Evolutionary conservation across 2,797 vertebrate species (phyloP), one percentile per base, ranked within the genome.

Genomic region (Mormyrops boulengeri): DNA sequence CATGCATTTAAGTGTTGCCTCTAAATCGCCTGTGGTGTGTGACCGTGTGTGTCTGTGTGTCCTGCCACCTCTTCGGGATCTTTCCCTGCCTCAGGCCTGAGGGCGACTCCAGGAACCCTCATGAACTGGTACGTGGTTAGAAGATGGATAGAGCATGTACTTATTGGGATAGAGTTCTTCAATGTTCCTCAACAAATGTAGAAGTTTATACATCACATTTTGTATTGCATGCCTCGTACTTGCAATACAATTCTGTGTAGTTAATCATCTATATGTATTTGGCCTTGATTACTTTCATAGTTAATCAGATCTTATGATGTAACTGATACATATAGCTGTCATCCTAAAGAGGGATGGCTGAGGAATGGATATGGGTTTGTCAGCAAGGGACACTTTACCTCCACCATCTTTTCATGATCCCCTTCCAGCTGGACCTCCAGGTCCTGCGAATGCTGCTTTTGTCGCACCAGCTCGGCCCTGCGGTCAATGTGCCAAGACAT

Each of bases 381-480:
- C 34, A 66, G 1, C 88, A 34, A 77, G 50, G 19, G 84, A 17
- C n/a, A 57, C 88, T 92, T 89, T 94, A 98, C 98, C 98, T 99
- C 97, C 9, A 92, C 90, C 52, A 95, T 92, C 90, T 96, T 96
- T 89, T 95, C 94, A 77, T 96, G 97, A 91, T 96, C 95, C 1
- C 91, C 93, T 95, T 98, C 96, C 92, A 99, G 94, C 93, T 97
- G 97, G 90, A 96, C 94, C 93, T 97, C 93, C 34, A 99, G 95
- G 82, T 97, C 96, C 89, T 97, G 97, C 88, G 94, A 95, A 3
- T 94, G 96, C 90, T 96, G 96, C 94, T 98, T 99, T 90, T 99
- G 97, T 82, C 95, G 96, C 93, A 91, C 97, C 93, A 98, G 93
- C 91, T 99, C 97, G 62, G 94, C 95, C 93, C 98, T 99, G 92